Base-by-base conservation (phyloP, 2,888 invertebrate genomes). In the Stegana nigrithorax region DNA sequence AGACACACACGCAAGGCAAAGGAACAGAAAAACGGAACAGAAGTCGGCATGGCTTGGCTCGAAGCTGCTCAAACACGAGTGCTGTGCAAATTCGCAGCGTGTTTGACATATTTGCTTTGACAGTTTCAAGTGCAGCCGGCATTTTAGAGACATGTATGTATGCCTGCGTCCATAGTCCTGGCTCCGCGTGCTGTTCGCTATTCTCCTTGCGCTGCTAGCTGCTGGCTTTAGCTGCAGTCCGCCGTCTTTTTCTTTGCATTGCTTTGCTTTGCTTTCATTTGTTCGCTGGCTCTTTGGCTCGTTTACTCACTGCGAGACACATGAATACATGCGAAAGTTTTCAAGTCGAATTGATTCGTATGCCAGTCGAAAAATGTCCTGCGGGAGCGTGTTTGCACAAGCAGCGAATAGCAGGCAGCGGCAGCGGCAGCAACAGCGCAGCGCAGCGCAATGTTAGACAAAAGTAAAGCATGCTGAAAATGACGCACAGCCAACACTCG, bases 31-130 rank as follows among this genome's bases (percentile, higher is more conserved):
- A n/a, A n/a, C n/a, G n/a, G n/a, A n/a, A n/a, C n/a, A n/a, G n/a
- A n/a, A n/a, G n/a, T n/a, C n/a, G n/a, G n/a, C n/a, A n/a, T n/a
- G n/a, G n/a, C n/a, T n/a, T n/a, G n/a, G n/a, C n/a, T n/a, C n/a
- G 23, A 47, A 47, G 47, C 21, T 10, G 27, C 51, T 53, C 29
- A 53, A 55, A 55, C 14, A 55, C 53, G 36, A 55, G 53, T 27
- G 53, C 53, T 55, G 53, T 55, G 53, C 53, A 55, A 55, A 55
- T 55, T 55, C 32, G 53, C 12, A 55, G 21, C 60, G 73, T 76
- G 75, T 76, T 76, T 79, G 75, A 76, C 75, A 76, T 76, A 79
- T 79, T 79, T 76, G 75, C 75, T 76, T 76, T 76, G 75, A 77
- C 75, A 76, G 77, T 77, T 69, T 69, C 67, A 69, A 76, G 75